These are phyloP conservation scores for Hylaeus volcanicus DNA, from an alignment of 1,140 invertebrate genomes.

Conservation along the genomic window DNA sequence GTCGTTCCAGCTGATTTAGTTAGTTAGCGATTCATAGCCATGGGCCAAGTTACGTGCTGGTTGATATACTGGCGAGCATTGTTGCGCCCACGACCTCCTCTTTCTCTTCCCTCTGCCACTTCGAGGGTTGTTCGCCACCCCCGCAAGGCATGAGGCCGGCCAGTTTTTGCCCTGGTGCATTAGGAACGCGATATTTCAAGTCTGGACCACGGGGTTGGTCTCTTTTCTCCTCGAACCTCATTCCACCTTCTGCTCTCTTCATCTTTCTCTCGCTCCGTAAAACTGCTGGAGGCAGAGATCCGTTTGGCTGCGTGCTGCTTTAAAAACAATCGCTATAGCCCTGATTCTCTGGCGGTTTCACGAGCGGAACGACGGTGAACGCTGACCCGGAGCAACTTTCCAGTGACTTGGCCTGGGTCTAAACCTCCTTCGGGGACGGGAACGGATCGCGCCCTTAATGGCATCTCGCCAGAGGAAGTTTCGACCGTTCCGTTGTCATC, in stretches of 20 bases:
- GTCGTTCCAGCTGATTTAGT: conserved; percentile 25
- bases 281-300: conserved; percentile 32
- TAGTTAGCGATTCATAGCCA: conserved; percentile 47
- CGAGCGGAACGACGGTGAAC: conserved; percentile 31
- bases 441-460: conserved; percentile 41
- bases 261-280: conserved; percentile 2
- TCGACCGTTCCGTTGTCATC: conserved; percentile 25
- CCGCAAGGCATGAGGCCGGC: conserved; percentile 33
- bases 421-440: not conserved
- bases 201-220: conserved; percentile 45
- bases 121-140: conserved; percentile 14
- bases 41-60: not conserved
- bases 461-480: conserved; percentile 29
- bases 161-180: conserved; percentile 65
- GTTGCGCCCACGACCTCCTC: conserved; percentile 48
- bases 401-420: conserved; percentile 26
- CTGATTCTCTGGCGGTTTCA: conserved; percentile 33
- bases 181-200: conserved; percentile 67
- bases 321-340: conserved; percentile 56
- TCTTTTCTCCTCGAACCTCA: not conserved
- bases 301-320: conserved; percentile 35
- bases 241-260: not conserved
- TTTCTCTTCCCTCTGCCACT: conserved; percentile 20
- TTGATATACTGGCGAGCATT: conserved; percentile 57
- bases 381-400: conserved; percentile 47